Evolutionary conservation across 2,888 invertebrate genomes (phyloP).

Genomic region (Mimachlamys varia): DNA sequence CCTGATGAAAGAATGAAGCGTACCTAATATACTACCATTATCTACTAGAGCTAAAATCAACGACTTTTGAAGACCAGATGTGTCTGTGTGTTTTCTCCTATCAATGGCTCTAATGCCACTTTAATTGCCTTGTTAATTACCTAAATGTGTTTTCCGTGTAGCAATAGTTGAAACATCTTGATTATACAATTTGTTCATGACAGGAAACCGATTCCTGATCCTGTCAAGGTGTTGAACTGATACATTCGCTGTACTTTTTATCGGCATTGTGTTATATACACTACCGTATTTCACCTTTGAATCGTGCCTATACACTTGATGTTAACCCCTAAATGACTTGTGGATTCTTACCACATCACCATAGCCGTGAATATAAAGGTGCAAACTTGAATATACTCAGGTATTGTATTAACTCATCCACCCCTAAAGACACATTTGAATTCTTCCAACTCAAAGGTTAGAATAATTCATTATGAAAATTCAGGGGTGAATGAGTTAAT

Average conservation of each 20-base stretch:
- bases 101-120: not conserved
- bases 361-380: too few relatives aligned
- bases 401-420: too few relatives aligned
- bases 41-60: not conserved
- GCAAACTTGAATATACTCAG: too few relatives aligned
- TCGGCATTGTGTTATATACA: not conserved
- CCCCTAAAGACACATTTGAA: too few relatives aligned
- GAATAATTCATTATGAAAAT: too few relatives aligned
- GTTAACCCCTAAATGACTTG: too few relatives aligned
- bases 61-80: not conserved
- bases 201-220: not conserved
- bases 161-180: not conserved
- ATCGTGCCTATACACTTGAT: not conserved
- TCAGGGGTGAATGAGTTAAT: too few relatives aligned
- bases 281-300: not conserved
- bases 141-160: not conserved
- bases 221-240: not conserved
- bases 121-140: slow-evolving; percentile 27
- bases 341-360: too few relatives aligned
- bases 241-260: not conserved
- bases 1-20: not conserved
- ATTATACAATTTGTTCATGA: not conserved
- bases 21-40: slow-evolving; percentile 1
- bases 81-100: not conserved
- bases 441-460: too few relatives aligned